Evolutionary conservation across 1,140 invertebrate genomes (phyloP), one percentile per base, ranked within the genome.

Genomic region (Lysiphlebus fabarum): DNA sequence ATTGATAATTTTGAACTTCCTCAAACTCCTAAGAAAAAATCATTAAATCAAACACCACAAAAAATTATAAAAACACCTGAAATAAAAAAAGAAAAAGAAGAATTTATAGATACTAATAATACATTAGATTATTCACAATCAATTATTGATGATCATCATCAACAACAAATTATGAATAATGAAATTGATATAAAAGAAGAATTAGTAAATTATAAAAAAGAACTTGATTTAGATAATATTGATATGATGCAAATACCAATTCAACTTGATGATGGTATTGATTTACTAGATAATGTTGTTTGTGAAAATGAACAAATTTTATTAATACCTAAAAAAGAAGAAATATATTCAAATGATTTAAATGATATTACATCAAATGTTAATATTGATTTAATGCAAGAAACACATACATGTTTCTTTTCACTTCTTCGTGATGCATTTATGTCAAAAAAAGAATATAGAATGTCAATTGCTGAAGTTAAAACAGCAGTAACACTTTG

Each of bases 401-500:
- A 89, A 49, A 90, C 89, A 0, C 89, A 93, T 61, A 82, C 86
- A 0, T 91, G 87, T 72, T 94, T 92, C 77, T 87, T 95, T 72
- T 90, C 90, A 0, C 75, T 94, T 33, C 81, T 93, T 10, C 78
- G 91, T 3, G 91, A 93, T 67, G 83, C 92, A 45, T 90, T 94
- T 56, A 88, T 90, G 38, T 89, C 90, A 0, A 89, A 90, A n/a
- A 83, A 85, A 1, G 87, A 92, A 58, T 91, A 92, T 70, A 81
- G 91, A 10, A 89, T 93, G 73, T 87, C 86, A 17, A 82, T 87
- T 40, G 75, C 80, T 3, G 86, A 90, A 68, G 76, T 96, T 63
- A 88, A 90, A 67, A 85, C 89, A 26, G 83, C 90, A 48, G 83
- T 95, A 6, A 80, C 85, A 58, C 84, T 86, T 26, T 95, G 93